Base-by-base conservation (phyloP, 2,797 vertebrate genomes). In the Karalla daura region DNA sequence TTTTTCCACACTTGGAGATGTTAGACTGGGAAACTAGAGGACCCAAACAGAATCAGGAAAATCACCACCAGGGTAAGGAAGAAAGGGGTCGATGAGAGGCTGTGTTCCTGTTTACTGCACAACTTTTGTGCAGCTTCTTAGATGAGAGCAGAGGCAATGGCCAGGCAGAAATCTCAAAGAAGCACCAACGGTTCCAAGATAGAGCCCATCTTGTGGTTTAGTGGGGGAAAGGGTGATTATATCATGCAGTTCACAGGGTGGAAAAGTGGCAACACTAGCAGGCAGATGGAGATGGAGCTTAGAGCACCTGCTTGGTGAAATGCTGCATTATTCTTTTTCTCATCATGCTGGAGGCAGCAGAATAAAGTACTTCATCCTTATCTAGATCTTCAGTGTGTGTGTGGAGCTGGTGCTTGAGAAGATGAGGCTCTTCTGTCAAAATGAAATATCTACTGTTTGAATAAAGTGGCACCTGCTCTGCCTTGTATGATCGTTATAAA, bases 191-290 rank as follows among this genome's bases (percentile, higher is more conserved):
- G 69, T 52, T 72, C 75, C 61, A 32, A 50, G 41, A 81, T 60
- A 63, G 80, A 81, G 84, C 85, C n/a, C 86, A 88, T 72, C 87
- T 86, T 74, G 84, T 86, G 89, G 88, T 74, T 51, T 17, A 12
- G 25, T 24, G 25, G 35, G 70, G 70, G 60, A 60, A 24, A 43
- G 35, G 63, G 30, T 23, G 33, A 60, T 36, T 32, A 30, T 53
- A 47, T 59, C 0, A 13, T 12, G 41, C 54, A 23, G 53, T 32
- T 76, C 62, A 51, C 24, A 17, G 41, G 23, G n/a, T n/a, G n/a
- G 67, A 25, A 11, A 44, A 25, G 25, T 50, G 54, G 45, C 55
- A 53, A 49, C 37, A 76, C 55, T 49, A 68, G 63, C 47, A 71
- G 60, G 51, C 54, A 44, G 72, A 62, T 30, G 44, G 51, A 76